Conservation (phyloP, 2,888 invertebrate species). For the Fragum whitleyi region DNA sequence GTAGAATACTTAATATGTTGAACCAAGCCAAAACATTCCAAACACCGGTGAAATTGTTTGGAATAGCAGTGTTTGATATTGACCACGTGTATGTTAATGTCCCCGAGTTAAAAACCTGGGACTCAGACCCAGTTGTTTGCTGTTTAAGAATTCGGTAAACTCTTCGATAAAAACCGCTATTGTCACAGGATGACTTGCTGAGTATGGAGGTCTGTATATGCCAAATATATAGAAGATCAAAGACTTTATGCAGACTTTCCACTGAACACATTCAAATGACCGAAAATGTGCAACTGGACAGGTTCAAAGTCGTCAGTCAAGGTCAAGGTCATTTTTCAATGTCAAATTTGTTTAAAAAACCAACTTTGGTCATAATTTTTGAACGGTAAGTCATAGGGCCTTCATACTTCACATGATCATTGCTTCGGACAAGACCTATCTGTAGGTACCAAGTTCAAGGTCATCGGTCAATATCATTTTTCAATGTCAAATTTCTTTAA, state of each 20-base stretch:
- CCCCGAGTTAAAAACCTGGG: slow-evolving; percentile 33
- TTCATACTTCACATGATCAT: too few relatives aligned
- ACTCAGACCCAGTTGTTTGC: slow-evolving; percentile 10
- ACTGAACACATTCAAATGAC: slow-evolving; percentile 41
- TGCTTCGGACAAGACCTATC: too few relatives aligned
- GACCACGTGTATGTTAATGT: slow-evolving; percentile 41
- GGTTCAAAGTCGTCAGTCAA: too few relatives aligned
- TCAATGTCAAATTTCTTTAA: too few relatives aligned
- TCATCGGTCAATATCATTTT: too few relatives aligned
- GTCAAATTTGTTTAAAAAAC: too few relatives aligned
- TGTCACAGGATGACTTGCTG: slow-evolving; percentile 23
- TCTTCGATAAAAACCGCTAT: neutral
- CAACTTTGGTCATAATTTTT: too few relatives aligned
- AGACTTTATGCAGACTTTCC: slow-evolving; percentile 30
- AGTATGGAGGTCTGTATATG: slow-evolving; percentile 51
- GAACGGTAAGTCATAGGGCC: too few relatives aligned
- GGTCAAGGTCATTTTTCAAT: too few relatives aligned
- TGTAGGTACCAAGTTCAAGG: too few relatives aligned
- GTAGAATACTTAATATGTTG: slow-evolving; percentile 21
- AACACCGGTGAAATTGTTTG: slow-evolving; percentile 33
- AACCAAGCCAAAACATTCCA: slow-evolving; percentile 30
- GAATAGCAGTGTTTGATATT: slow-evolving; percentile 30
- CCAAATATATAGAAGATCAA: slow-evolving; percentile 38
- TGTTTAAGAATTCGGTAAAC: slow-evolving; percentile 35
- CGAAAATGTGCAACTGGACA: slow-evolving; percentile 19